Percentiles rank a stretch among this genome's conserved stretches.
Evolutionary conservation across 1,140 invertebrate species (phyloP).

Genomic region (Lamellibrachia luymesi): DNA sequence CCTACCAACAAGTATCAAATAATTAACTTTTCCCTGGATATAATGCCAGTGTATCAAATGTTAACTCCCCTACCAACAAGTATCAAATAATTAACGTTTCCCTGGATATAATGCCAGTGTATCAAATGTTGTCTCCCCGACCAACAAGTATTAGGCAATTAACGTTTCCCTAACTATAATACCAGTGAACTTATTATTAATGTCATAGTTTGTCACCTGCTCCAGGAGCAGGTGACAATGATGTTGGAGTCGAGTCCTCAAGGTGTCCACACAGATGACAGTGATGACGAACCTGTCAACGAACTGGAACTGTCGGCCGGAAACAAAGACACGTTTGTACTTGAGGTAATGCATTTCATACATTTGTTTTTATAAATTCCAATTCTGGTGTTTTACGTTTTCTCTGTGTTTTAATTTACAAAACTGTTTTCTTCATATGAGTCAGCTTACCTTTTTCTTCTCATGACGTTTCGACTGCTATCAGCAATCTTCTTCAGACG

Average conservation of each 20-base stretch:
- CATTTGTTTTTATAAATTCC: not conserved
- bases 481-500: too few species aligned
- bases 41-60: too few species aligned
- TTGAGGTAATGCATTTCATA: conserved; percentile 64
- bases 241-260: not conserved
- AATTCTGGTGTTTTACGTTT: conserved; percentile 4
- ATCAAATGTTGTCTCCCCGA: too few species aligned
- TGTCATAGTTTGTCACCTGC: not conserved
- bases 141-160: too few species aligned
- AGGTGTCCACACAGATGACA: conserved; percentile 64
- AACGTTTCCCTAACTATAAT: too few species aligned
- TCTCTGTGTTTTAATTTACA: conserved; percentile 29
- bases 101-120: too few species aligned
- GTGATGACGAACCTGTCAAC: conserved; percentile 59
- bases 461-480: too few species aligned
- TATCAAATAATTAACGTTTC: too few species aligned
- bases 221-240: not conserved
- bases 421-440: not conserved
- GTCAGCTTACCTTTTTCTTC: too few species aligned
- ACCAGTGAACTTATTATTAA: not conserved
- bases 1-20: too few species aligned
- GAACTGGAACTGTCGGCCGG: conserved; percentile 75
- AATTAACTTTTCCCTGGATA: too few species aligned
- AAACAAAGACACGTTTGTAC: conserved; percentile 79
- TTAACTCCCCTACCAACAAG: too few species aligned